A percentile compares a stretch with the other conserved stretches of the same genome.
These are phyloP conservation scores for Dipodomys stephensi DNA, from an alignment of 2,113 vertebrate genomes.

Conservation along the genomic window DNA sequence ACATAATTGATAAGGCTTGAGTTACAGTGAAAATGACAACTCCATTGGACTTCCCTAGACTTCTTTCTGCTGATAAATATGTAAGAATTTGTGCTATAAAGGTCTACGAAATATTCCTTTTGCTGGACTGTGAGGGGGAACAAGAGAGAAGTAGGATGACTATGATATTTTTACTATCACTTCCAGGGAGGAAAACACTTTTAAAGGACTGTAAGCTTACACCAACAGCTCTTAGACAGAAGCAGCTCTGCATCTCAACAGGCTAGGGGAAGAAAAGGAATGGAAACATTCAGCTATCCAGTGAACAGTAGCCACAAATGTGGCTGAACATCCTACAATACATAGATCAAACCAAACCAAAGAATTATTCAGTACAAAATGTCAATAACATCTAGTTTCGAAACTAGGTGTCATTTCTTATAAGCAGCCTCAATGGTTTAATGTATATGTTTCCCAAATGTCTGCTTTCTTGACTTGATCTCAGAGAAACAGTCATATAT, in stretches of 20 bases:
- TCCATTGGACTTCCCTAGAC: background rate
- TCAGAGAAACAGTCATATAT: background rate
- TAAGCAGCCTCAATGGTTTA: background rate
- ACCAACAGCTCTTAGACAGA: background rate
- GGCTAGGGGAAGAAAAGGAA: background rate
- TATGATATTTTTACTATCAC: background rate
- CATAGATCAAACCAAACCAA: background rate
- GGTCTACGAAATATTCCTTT: background rate
- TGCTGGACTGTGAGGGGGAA: background rate
- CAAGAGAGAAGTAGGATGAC: background rate
- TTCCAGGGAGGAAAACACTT: background rate
- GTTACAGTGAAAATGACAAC: background rate
- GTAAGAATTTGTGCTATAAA: background rate
- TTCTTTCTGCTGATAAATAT: background rate
- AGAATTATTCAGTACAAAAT: background rate
- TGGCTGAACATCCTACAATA: background rate
- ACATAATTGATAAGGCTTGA: background rate
- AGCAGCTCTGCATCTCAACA: background rate
- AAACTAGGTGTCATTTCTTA: background rate
- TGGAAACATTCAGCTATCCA: fast-evolving
- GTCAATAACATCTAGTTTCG: background rate
- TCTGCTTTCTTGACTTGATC: background rate
- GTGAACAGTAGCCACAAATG: background rate
- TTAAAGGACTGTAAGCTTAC: background rate
- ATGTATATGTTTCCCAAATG: background rate